Base-by-base conservation (phyloP, 2,113 vertebrate genomes). In the Uropsilus gracilis region DNA sequence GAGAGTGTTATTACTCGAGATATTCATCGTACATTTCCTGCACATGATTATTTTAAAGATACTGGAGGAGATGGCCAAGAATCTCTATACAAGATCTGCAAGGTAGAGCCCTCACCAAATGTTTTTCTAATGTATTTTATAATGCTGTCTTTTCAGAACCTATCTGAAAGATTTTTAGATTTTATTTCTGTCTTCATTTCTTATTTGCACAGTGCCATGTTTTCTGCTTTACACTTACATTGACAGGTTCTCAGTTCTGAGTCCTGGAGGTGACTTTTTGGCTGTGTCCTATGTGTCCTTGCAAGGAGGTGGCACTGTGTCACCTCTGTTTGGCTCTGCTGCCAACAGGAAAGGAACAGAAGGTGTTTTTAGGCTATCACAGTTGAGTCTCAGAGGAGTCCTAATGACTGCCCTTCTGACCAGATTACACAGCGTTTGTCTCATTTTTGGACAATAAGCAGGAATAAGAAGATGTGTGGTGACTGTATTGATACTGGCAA, bases 31-130 rank as follows among this genome's bases (percentile, higher is more conserved):
- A 99, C 99, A 0, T 99, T 99, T 72, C 99, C 99, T 22, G 99
- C 99, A 69, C 99, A 99, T 7, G 99, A 99, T 97, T 99, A 99
- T 98, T 99, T 99, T 96, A 99, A 99, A 98, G 99, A 99, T 86
- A 99, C 99, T 0, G 99, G 99, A 72, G 99, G 99, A 92, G 99
- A 99, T 1, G 99, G 99, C 59, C 99, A 99, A 87, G 99, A 99
- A 95, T 99, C 99, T 6, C 98, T 99, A 0, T 99, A 99, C 96
- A 99, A 99, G 97, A 99, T 99, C 97, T 99, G 99, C 97, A 99
- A 99, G 99, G 99, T 99, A 96, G 97, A 53, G 32, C 73, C 37
- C 86, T 28, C 5, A 7, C 17, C 28, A 91, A 6, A 24, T 39
- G 10, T 75, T 81, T 85, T 83, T 30, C n/a, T 50, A 24, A 53